A percentile compares a stretch with the other conserved stretches of the same genome.
phyloP scores from a whole-genome alignment of 2,888 invertebrate genomes.

The Cistogaster globosa region DNA sequence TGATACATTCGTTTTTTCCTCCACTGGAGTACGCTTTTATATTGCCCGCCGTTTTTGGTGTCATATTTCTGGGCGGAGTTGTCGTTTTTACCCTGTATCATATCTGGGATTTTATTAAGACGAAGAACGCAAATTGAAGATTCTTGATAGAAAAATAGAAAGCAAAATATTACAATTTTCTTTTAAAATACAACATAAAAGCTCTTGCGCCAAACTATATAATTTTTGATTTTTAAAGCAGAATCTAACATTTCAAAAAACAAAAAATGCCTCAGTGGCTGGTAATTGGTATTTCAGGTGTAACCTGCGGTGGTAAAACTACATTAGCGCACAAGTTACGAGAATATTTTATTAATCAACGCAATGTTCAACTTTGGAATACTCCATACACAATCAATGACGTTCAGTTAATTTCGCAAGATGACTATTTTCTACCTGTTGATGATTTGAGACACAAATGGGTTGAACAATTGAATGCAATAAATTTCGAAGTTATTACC shows the following conservation, averaged over 20 bases:
- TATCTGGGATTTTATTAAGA: conserved; percentile 78
- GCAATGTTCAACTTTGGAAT: conserved; percentile 78
- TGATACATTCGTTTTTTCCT: conserved; percentile 84
- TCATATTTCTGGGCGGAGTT: conserved; percentile 87
- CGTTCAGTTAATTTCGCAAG: conserved; percentile 87
- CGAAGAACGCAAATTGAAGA: conserved; percentile 42
- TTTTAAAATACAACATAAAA: neutral
- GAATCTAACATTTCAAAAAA: neutral
- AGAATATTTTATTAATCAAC: conserved; percentile 79
- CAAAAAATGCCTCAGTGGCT: conserved; percentile 84
- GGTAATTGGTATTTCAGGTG: conserved; percentile 89
- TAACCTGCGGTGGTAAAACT: conserved; percentile 93
- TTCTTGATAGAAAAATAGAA: neutral
- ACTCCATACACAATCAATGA: conserved; percentile 81
- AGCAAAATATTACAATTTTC: neutral
- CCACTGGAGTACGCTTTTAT: conserved; percentile 85
- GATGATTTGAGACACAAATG: conserved; percentile 87
- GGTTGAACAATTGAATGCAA: conserved; percentile 87
- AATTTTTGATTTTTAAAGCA: neutral
- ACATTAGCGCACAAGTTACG: conserved; percentile 86
- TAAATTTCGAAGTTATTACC: conserved; percentile 89
- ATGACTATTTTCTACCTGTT: conserved; percentile 88
- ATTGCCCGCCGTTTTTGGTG: conserved; percentile 85
- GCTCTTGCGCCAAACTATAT: neutral
- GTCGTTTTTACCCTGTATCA: conserved; percentile 87